These are phyloP conservation scores for Pogona vitticeps DNA, from an alignment of 2,113 vertebrate genomes.

Conservation along the genomic window DNA sequence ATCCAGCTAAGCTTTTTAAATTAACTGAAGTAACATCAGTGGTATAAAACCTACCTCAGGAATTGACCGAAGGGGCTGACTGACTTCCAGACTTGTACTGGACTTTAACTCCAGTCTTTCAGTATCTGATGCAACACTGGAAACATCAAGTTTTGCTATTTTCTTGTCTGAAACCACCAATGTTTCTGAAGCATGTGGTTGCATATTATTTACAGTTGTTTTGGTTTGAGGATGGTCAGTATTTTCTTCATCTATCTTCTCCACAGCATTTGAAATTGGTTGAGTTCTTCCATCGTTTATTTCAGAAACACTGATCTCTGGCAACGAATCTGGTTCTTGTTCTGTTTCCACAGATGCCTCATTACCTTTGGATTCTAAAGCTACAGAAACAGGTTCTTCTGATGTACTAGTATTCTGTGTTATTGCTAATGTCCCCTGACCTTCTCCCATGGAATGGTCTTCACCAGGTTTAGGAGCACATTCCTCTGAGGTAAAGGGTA, in stretches of 20 bases:
- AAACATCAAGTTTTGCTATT: slow-evolving; percentile 93
- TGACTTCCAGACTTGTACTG: slow-evolving; percentile 61
- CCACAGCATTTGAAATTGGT: background rate
- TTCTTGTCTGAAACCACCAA: slow-evolving; percentile 82
- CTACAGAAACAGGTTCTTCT: slow-evolving; percentile 31
- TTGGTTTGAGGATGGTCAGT: slow-evolving; percentile 29
- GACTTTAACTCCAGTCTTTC: slow-evolving; percentile 89
- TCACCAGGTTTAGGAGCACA: slow-evolving; percentile 26
- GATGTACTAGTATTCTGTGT: slow-evolving; percentile 6
- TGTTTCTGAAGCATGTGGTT: slow-evolving; percentile 36
- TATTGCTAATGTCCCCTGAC: background rate
- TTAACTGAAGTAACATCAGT: background rate
- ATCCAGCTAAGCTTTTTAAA: background rate
- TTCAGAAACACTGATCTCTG: slow-evolving; percentile 33
- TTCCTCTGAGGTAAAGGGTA: slow-evolving; percentile 45
- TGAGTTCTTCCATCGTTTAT: slow-evolving; percentile 29
- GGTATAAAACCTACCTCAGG: slow-evolving; percentile 70
- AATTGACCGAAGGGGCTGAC: slow-evolving; percentile 47
- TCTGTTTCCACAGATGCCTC: background rate
- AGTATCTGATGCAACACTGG: slow-evolving; percentile 93
- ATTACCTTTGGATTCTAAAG: slow-evolving; percentile 37
- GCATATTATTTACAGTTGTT: slow-evolving; percentile 15
- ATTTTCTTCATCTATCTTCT: slow-evolving; percentile 42
- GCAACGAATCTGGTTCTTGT: slow-evolving; percentile 20
- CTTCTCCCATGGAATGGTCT: background rate